These are phyloP conservation scores for Chiloscyllium punctatum DNA, from an alignment of 2,797 vertebrate species.

Conservation along the genomic window DNA sequence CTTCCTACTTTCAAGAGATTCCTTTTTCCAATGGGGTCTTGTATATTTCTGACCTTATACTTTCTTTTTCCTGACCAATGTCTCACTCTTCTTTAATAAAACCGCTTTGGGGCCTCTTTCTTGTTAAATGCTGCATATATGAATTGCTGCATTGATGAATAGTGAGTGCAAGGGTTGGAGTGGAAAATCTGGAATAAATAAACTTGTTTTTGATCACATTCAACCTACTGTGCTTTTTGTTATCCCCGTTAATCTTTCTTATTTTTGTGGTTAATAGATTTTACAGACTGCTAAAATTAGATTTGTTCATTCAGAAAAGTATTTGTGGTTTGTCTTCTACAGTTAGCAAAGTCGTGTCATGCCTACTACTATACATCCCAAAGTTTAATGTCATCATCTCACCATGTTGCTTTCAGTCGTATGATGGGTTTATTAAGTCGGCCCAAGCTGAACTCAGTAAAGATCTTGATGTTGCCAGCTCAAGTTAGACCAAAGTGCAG, in stretches of 20 bases:
- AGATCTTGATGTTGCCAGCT: conserved; percentile 63
- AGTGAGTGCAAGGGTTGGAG: neutral
- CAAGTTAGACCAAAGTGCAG: conserved; percentile 62
- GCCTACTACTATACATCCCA: neutral
- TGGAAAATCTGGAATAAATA: neutral
- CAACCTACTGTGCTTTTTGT: neutral
- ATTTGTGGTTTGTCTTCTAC: neutral
- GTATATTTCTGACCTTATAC: too few relatives aligned
- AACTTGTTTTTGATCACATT: neutral
- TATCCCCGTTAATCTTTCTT: neutral
- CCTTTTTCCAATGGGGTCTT: too few relatives aligned
- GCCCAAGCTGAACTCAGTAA: conserved; percentile 81
- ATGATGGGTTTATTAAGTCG: conserved; percentile 83
- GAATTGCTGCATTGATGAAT: neutral
- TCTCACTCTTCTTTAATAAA: too few relatives aligned
- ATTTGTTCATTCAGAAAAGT: neutral
- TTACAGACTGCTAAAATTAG: neutral
- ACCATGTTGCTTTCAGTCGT: conserved; percentile 77
- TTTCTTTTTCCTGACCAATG: too few relatives aligned
- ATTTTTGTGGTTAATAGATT: neutral
- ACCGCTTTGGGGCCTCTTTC: too few relatives aligned
- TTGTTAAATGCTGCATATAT: neutral
- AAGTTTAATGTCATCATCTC: neutral
- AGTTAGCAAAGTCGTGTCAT: neutral
- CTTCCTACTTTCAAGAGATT: too few relatives aligned